Evolutionary conservation across 2,797 vertebrate species (phyloP).

Genomic region (Miichthys miiuy): DNA sequence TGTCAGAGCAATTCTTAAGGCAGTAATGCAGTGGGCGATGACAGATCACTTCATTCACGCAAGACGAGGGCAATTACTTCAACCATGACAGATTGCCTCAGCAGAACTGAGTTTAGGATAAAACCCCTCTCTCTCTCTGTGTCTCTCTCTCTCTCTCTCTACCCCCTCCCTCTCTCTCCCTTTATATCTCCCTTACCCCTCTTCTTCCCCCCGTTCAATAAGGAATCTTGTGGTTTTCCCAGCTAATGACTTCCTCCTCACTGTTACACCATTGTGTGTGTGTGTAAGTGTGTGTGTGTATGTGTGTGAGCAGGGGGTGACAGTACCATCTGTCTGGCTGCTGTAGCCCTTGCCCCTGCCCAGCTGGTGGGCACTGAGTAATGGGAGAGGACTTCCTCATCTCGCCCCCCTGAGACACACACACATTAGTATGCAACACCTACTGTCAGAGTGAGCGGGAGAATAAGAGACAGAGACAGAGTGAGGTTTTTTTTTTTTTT

Average conservation of each 20-base stretch:
- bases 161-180: constrained; percentile 22
- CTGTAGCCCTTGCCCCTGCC: constrained; percentile 88
- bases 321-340: constrained; percentile 88
- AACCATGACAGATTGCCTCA: constrained; percentile 89
- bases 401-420: constrained; percentile 80
- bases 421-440: constrained; percentile 85
- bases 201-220: constrained; percentile 68
- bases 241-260: constrained; percentile 84
- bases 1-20: constrained; percentile 61
- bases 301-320: constrained; percentile 82
- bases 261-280: constrained; percentile 62
- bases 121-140: constrained; percentile 48
- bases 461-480: constrained; percentile 66
- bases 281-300: constrained; percentile 53
- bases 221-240: constrained; percentile 79
- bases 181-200: constrained; percentile 58
- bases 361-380: constrained; percentile 88
- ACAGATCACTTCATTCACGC: constrained; percentile 84
- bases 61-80: constrained; percentile 87
- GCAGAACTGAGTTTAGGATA: constrained; percentile 84
- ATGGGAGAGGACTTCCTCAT: constrained; percentile 87
- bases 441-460: constrained; percentile 79
- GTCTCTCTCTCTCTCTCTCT: constrained; percentile 13
- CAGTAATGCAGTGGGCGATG: constrained; percentile 79
- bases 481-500: constrained; percentile 49